These are phyloP conservation scores for Holothuria leucospilota DNA, from an alignment of 53 echinoderm and acorn worm genomes.

Conservation along the genomic window DNA sequence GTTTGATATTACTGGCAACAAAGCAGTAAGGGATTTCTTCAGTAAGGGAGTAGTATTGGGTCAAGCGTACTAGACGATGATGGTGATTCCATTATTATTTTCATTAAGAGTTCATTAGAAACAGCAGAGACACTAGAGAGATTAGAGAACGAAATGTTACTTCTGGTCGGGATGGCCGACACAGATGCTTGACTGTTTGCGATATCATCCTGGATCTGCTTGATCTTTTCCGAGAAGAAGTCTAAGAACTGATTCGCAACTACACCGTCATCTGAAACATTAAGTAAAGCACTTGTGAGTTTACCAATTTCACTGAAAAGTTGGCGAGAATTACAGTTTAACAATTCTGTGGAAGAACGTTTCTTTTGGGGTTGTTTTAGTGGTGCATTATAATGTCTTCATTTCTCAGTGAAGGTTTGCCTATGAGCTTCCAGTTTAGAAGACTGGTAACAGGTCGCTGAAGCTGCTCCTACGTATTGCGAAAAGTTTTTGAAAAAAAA, in stretches of 20 bases:
- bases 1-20: conserved; percentile 52
- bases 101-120: conserved; percentile 17
- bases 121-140: background rate
- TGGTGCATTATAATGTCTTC: conserved; percentile 17
- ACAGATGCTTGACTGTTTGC: background rate
- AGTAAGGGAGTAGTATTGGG: conserved; percentile 46
- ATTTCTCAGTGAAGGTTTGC: conserved; percentile 7
- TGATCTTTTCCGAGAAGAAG: background rate
- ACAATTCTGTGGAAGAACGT: background rate
- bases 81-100: conserved; percentile 34
- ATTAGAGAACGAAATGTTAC: no score
- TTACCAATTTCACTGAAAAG: conserved; percentile 29
- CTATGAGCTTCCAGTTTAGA: conserved; percentile 30
- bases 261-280: background rate
- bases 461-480: no score
- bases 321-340: conserved; percentile 21
- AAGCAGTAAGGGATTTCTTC: conserved; percentile 15
- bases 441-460: background rate
- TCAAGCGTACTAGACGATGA: conserved; percentile 51
- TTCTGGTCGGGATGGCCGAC: no score
- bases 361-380: conserved; percentile 18
- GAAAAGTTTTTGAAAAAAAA: no score
- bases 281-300: background rate
- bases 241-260: conserved; percentile 37
- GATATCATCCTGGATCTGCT: background rate